phyloP scores from a whole-genome alignment of 2,888 invertebrate genomes.

The Sipha maydis region DNA sequence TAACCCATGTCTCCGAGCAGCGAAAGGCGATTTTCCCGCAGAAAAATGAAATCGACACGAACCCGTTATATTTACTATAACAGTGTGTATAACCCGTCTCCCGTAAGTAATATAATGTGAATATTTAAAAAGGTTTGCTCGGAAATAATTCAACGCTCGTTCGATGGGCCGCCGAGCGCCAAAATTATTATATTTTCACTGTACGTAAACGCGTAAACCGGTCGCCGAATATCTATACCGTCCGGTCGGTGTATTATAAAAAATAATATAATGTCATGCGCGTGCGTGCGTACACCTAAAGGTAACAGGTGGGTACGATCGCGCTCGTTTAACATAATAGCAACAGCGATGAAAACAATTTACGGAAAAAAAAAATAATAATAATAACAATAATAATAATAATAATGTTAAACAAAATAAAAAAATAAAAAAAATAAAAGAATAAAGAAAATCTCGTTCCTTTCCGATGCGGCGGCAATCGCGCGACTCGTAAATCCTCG shows the following conservation, averaged over 20 bases:
- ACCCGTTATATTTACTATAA: too few relatives aligned
- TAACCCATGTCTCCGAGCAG: neutral
- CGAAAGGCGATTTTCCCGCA: neutral
- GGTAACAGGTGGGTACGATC: neutral
- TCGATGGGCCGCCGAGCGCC: neutral
- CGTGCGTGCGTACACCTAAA: too few relatives aligned
- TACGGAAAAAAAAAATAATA: neutral
- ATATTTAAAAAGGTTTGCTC: neutral
- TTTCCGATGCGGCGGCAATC: neutral
- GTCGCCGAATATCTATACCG: neutral
- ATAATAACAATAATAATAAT: too few relatives aligned
- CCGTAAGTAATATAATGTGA: neutral
- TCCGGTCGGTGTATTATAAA: too few relatives aligned
- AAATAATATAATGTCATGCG: too few relatives aligned
- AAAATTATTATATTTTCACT: neutral
- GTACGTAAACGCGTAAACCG: neutral
- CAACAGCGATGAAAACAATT: neutral
- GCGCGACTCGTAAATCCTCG: slow-evolving; percentile 37
- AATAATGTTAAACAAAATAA: too few relatives aligned
- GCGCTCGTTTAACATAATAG: slow-evolving; percentile 1
- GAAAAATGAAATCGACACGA: neutral
- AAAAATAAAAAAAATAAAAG: too few relatives aligned
- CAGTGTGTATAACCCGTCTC: too few relatives aligned
- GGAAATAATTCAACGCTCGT: neutral
- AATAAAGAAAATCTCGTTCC: slow-evolving; percentile 25